Evolutionary conservation across 2,797 vertebrate species (phyloP).

Genomic region (Dromococcyx pavoninus): DNA sequence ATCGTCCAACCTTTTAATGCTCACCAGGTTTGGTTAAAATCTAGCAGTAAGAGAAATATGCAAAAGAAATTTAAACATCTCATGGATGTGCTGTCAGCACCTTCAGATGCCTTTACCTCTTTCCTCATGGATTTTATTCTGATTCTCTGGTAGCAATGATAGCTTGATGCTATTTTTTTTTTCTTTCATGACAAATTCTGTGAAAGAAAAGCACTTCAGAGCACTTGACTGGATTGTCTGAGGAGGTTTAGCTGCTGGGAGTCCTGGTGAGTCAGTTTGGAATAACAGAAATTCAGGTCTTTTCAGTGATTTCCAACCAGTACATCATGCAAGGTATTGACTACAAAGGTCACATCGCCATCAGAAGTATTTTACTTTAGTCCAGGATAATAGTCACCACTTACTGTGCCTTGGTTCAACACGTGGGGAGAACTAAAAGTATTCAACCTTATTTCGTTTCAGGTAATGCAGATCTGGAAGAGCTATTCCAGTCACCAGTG

Average conservation of each 20-base stretch:
- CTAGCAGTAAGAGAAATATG: not conserved
- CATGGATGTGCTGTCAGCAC: not conserved
- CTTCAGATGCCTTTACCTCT: not conserved
- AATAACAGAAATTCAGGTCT: not conserved
- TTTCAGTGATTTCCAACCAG: not conserved
- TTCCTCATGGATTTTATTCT: not conserved
- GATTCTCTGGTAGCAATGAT: not conserved
- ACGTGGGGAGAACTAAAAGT: accelerated
- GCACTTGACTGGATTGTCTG: not conserved
- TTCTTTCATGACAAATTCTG: not conserved
- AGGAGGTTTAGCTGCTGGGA: not conserved
- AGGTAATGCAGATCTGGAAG: not conserved
- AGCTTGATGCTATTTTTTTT: not conserved
- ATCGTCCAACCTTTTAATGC: not conserved
- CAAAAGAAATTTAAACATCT: not conserved
- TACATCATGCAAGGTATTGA: not conserved
- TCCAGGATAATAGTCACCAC: not conserved
- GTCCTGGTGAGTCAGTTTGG: not conserved
- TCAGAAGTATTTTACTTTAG: not conserved
- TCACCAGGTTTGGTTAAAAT: not conserved
- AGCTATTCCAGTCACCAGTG: not conserved
- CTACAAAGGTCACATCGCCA: not conserved
- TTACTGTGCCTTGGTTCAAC: not conserved
- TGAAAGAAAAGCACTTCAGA: not conserved
- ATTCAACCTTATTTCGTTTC: not conserved